Evolutionary conservation across 2,113 vertebrate genomes (phyloP).

Genomic region (Scytalopus superciliaris): DNA sequence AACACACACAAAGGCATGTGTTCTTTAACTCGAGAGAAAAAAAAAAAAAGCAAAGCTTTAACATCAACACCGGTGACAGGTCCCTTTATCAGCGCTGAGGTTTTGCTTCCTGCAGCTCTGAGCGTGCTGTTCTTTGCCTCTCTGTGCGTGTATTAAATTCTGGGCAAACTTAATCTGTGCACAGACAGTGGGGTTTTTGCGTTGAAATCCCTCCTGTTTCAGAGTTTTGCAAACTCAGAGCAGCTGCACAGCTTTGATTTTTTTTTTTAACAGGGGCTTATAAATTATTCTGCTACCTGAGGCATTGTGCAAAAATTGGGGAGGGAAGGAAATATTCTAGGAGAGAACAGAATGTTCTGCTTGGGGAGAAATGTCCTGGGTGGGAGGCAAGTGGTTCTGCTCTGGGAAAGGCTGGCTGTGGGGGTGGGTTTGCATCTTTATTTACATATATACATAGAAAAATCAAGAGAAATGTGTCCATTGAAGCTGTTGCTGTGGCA

Average conservation of each 20-base stretch:
- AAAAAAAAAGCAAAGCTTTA: background rate
- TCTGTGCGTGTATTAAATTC: background rate
- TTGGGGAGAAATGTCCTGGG: background rate
- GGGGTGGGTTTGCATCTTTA: background rate
- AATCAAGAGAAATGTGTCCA: fast-evolving
- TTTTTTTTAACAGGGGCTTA: background rate
- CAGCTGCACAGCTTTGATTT: background rate
- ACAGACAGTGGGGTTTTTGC: background rate
- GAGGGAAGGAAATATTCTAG: background rate
- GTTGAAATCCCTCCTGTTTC: background rate
- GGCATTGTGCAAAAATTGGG: background rate
- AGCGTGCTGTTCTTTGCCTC: background rate
- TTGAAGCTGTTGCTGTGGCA: background rate
- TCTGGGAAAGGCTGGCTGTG: background rate
- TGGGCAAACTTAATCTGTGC: background rate
- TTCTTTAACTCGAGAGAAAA: background rate
- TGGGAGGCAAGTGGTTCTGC: background rate
- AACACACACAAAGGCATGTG: background rate
- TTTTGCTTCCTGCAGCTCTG: slow-evolving; percentile 28
- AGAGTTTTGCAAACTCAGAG: background rate
- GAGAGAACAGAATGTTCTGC: background rate
- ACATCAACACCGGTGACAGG: slow-evolving; percentile 48
- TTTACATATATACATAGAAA: fast-evolving
- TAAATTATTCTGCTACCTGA: background rate
- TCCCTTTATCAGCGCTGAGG: background rate